Evolutionary conservation across 2,888 invertebrate species (phyloP).

Genomic region (Drosophila mimetica): DNA sequence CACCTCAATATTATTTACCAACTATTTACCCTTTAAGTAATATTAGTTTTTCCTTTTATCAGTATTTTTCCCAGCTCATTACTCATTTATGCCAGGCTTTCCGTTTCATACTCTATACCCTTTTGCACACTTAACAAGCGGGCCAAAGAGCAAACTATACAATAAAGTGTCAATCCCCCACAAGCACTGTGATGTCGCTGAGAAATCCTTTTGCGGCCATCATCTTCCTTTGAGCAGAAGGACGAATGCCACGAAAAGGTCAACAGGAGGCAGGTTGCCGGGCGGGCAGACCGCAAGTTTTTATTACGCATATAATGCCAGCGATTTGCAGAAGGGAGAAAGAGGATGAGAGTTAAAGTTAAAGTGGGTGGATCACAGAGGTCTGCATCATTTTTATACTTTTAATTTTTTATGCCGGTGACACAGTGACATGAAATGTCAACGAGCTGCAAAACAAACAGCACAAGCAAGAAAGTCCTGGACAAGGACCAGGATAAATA

Average conservation of each 20-base stretch:
- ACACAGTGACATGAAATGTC: conserved; percentile 80
- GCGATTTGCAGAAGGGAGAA: conserved; percentile 60
- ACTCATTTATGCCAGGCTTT: conserved; percentile 8
- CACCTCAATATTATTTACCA: no score
- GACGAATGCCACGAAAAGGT: conserved; percentile 63
- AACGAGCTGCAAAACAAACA: conserved; percentile 79
- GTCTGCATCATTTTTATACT: conserved; percentile 75
- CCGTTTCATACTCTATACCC: conserved; percentile 6
- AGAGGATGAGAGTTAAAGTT: conserved; percentile 2
- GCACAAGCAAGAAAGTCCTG: conserved; percentile 32
- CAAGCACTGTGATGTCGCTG: neutral
- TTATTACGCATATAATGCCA: conserved; percentile 78
- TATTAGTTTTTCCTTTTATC: neutral
- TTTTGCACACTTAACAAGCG: conserved; percentile 31
- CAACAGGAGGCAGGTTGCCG: conserved; percentile 28
- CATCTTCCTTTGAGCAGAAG: conserved; percentile 24
- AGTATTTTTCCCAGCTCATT: neutral
- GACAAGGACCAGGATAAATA: conserved; percentile 60
- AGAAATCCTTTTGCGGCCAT: conserved; percentile 24
- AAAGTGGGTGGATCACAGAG: conserved; percentile 13
- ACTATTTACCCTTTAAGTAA: no score
- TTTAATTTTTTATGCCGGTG: conserved; percentile 78
- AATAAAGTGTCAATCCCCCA: conserved; percentile 57
- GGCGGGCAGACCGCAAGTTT: conserved; percentile 69
- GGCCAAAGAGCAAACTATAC: conserved; percentile 55